These are phyloP conservation scores for Hirtodrosophila alboralis DNA, from an alignment of 2,888 invertebrate species.

Conservation along the genomic window DNA sequence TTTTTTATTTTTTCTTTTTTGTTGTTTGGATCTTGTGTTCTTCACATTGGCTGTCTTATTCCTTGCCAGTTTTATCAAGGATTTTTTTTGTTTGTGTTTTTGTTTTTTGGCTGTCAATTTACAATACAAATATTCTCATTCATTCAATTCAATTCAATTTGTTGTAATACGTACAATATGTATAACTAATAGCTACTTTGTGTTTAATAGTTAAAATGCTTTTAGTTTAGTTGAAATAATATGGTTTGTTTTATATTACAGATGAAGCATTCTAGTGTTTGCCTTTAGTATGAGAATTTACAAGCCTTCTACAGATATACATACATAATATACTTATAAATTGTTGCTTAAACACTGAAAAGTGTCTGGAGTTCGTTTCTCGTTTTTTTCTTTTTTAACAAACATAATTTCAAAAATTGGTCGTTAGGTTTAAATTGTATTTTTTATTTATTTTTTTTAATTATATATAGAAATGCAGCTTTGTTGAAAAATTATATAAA, in stretches of 20 bases:
- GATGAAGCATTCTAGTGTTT: conserved; percentile 66
- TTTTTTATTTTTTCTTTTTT: conserved; percentile 7
- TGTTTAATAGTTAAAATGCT: conserved; percentile 67
- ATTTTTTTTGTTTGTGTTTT: conserved; percentile 6
- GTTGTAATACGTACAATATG: conserved; percentile 28
- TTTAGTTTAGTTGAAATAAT: conserved; percentile 53
- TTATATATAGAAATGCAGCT: conserved; percentile 22
- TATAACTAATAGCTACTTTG: conserved; percentile 45
- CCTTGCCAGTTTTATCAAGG: conserved; percentile 17
- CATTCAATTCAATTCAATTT: conserved; percentile 19
- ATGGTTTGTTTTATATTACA: conserved; percentile 68
- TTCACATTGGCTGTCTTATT: conserved; percentile 24
- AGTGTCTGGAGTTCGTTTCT: conserved; percentile 47
- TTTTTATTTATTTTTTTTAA: conserved; percentile 24
- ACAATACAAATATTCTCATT: conserved; percentile 34
- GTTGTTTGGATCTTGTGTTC: conserved; percentile 10
- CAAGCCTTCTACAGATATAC: conserved; percentile 60
- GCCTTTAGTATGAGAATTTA: conserved; percentile 69
- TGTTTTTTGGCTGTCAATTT: conserved; percentile 55
- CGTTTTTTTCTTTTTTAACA: conserved; percentile 17
- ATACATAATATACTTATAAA: conserved; percentile 32
- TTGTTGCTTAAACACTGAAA: conserved; percentile 31
- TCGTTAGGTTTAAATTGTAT: conserved; percentile 70
- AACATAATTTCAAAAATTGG: conserved; percentile 70
- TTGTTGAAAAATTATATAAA: not conserved